phyloP scores from a whole-genome alignment of 2,888 invertebrate species.

The Coleophora deauratella region DNA sequence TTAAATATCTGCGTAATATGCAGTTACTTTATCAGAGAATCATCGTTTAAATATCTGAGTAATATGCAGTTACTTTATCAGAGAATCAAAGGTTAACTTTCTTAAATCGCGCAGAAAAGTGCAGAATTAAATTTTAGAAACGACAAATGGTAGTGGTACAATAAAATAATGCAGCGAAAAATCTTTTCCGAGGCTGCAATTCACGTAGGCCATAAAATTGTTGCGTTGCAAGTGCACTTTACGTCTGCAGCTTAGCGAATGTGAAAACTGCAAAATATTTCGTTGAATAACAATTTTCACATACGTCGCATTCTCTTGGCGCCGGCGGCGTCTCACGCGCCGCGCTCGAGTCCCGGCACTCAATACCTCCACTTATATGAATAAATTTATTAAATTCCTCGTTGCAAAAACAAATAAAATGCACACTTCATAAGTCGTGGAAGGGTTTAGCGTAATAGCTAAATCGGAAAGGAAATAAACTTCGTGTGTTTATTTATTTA shows the following conservation, averaged over 20 bases:
- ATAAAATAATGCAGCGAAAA: not conserved
- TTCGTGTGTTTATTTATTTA: too few relatives aligned
- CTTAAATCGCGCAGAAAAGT: too few relatives aligned
- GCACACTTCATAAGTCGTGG: too few relatives aligned
- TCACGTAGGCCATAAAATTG: slow-evolving; percentile 24
- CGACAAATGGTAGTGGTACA: too few relatives aligned
- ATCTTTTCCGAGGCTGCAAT: slow-evolving; percentile 12
- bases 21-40: too few relatives aligned
- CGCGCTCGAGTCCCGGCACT: slow-evolving; percentile 11
- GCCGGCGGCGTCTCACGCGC: slow-evolving; percentile 13
- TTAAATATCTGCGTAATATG: too few relatives aligned
- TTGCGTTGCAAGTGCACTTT: slow-evolving; percentile 20
- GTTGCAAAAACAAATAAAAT: slow-evolving; percentile 4
- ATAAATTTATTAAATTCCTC: slow-evolving; percentile 21
- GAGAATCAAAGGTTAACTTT: too few relatives aligned
- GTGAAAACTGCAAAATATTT: slow-evolving; percentile 24
- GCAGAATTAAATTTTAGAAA: too few relatives aligned
- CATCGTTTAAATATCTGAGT: too few relatives aligned
- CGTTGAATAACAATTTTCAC: slow-evolving; percentile 31
- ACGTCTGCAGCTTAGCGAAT: slow-evolving; percentile 24
- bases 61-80: too few relatives aligned
- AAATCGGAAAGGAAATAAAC: too few relatives aligned
- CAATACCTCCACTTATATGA: slow-evolving; percentile 12
- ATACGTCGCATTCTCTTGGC: slow-evolving; percentile 28
- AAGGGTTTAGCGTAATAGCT: too few relatives aligned